Conservation (phyloP, 2,888 invertebrate species). For the Drosophila tripunctata region DNA sequence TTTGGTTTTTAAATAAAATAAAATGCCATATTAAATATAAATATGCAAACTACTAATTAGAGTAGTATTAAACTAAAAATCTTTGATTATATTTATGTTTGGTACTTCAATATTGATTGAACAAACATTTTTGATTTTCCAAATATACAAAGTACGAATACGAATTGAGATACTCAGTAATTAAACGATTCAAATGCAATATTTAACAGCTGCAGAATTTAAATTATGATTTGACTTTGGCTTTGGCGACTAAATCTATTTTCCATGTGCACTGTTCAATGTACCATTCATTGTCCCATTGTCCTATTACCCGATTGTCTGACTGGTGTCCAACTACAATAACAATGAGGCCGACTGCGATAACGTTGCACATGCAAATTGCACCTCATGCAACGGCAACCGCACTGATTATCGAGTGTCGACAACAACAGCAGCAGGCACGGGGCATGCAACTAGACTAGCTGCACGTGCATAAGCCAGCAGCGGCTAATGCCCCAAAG, state of each 20-base stretch:
- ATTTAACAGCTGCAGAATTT: conserved; percentile 54
- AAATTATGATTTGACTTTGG: conserved; percentile 66
- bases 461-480: conserved; percentile 15
- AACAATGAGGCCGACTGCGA: neutral
- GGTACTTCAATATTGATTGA: no score
- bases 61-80: no score
- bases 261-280: conserved; percentile 21
- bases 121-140: neutral
- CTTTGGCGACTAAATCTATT: conserved; percentile 61
- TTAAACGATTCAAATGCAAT: conserved; percentile 21
- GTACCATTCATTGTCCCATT: conserved; percentile 5
- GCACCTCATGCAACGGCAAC: conserved; percentile 42
- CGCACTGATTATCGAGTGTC: conserved; percentile 67
- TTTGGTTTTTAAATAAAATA: no score
- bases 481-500: conserved; percentile 60
- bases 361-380: conserved; percentile 64
- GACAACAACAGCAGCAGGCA: conserved; percentile 29
- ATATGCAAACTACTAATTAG: no score
- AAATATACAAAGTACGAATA: neutral
- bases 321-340: neutral
- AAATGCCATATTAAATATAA: no score
- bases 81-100: no score
- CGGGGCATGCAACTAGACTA: neutral
- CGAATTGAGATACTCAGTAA: neutral
- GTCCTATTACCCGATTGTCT: conserved; percentile 6